A percentile compares a stretch with the other conserved stretches of the same genome.
Conservation (phyloP, 2,888 invertebrate genomes). For the Dicyrtomina minuta region DNA sequence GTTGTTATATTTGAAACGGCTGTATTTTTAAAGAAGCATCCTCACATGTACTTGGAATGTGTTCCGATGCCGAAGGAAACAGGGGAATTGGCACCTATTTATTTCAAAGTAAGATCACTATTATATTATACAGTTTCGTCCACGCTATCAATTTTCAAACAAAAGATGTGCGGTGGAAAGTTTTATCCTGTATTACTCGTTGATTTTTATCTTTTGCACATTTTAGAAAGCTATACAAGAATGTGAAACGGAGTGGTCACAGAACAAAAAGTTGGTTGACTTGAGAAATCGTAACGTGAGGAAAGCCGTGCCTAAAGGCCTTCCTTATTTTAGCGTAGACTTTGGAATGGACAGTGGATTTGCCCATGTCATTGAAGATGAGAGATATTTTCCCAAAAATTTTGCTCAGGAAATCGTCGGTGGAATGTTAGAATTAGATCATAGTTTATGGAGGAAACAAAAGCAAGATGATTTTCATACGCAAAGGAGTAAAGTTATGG, state of each 20-base stretch:
- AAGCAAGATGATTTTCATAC: constrained; percentile 71
- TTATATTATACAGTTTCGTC: not conserved
- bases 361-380: constrained; percentile 96
- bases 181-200: not conserved
- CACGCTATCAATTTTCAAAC: constrained; percentile 6
- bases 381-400: constrained; percentile 76
- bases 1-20: constrained; percentile 90
- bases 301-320: constrained; percentile 82
- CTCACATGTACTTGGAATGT: constrained; percentile 87
- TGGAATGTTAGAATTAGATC: constrained; percentile 88
- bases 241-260: constrained; percentile 91
- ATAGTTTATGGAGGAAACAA: constrained; percentile 81
- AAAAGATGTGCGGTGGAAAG: not conserved
- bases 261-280: constrained; percentile 86
- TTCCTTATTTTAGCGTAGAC: constrained; percentile 92
- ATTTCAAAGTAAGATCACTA: constrained; percentile 72
- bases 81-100: constrained; percentile 88
- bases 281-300: constrained; percentile 71
- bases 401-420: constrained; percentile 96
- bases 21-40: constrained; percentile 68
- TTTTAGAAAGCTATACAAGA: constrained; percentile 87
- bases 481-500: constrained; percentile 73
- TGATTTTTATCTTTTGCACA: not conserved
- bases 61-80: constrained; percentile 79
- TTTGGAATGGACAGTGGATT: constrained; percentile 90